Evolutionary conservation across 2,888 invertebrate genomes (phyloP).

Genomic region (Mechanitis messenoides): DNA sequence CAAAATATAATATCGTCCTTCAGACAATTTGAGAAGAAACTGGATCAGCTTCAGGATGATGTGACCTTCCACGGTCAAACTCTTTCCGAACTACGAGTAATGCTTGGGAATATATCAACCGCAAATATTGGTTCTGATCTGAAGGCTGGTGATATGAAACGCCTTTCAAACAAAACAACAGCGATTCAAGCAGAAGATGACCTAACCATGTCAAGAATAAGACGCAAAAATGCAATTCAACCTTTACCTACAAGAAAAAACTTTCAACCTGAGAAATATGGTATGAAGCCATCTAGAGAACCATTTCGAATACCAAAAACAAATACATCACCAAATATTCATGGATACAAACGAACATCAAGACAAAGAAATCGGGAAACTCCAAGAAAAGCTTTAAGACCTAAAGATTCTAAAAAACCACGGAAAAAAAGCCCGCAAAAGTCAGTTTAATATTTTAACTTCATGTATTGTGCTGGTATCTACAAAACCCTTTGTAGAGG

Average conservation of each 20-base stretch:
- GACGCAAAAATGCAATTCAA: conserved; percentile 34
- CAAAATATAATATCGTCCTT: conserved; percentile 48
- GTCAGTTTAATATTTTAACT: background rate
- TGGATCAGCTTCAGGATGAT: conserved; percentile 56
- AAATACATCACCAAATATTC: conserved; percentile 31
- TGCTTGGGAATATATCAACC: conserved; percentile 44
- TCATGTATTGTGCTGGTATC: too few relatives aligned
- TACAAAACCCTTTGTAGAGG: too few relatives aligned
- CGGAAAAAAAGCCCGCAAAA: conserved; percentile 17
- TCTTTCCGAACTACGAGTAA: conserved; percentile 45
- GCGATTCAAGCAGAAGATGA: conserved; percentile 40
- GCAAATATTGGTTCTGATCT: conserved; percentile 36
- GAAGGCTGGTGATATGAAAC: conserved; percentile 32
- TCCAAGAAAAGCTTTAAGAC: conserved; percentile 38
- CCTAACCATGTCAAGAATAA: conserved; percentile 28
- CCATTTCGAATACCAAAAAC: conserved; percentile 25
- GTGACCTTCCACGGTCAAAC: conserved; percentile 52
- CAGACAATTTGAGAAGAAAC: conserved; percentile 52
- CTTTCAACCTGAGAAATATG: conserved; percentile 33
- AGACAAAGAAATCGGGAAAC: conserved; percentile 36
- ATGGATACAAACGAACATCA: conserved; percentile 26
- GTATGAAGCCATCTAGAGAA: conserved; percentile 27
- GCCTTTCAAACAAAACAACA: conserved; percentile 33
- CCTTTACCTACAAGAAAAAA: conserved; percentile 39
- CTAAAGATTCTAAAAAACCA: conserved; percentile 36